These are phyloP conservation scores for Belgica antarctica DNA, from an alignment of 2,888 invertebrate genomes.

Conservation along the genomic window DNA sequence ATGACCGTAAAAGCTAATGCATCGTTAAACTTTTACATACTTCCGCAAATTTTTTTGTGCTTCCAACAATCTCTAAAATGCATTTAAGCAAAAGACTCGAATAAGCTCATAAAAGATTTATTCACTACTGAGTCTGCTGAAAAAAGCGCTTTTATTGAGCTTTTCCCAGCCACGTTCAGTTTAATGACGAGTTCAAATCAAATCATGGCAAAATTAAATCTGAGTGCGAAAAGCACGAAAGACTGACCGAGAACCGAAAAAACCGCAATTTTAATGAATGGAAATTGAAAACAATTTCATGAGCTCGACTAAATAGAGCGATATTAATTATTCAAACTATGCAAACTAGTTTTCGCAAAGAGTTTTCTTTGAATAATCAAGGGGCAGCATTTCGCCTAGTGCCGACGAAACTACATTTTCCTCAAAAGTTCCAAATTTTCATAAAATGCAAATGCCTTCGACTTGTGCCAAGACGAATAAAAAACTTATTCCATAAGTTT, in stretches of 20 bases:
- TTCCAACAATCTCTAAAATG: neutral
- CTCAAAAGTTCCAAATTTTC: neutral
- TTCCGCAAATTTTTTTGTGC: neutral
- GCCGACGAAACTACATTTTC: no score
- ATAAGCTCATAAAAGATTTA: neutral
- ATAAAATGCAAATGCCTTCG: slow-evolving; percentile 1
- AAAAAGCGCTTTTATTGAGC: no score
- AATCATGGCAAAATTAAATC: no score
- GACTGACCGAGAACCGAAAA: neutral
- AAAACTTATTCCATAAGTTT: neutral
- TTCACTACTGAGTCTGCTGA: neutral
- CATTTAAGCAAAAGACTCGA: neutral
- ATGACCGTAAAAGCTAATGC: neutral
- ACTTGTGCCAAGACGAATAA: neutral
- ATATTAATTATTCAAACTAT: neutral
- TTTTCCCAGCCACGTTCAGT: no score
- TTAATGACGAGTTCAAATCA: no score
- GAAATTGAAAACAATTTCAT: neutral
- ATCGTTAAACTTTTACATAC: neutral
- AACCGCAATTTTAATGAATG: neutral
- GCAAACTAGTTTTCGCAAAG: neutral
- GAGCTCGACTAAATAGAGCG: neutral
- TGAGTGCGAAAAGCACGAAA: no score
- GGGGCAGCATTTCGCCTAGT: no score
- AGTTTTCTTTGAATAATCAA: neutral